Base-by-base conservation (phyloP, 1,140 invertebrate genomes). In the Paraescarpia echinospica region DNA sequence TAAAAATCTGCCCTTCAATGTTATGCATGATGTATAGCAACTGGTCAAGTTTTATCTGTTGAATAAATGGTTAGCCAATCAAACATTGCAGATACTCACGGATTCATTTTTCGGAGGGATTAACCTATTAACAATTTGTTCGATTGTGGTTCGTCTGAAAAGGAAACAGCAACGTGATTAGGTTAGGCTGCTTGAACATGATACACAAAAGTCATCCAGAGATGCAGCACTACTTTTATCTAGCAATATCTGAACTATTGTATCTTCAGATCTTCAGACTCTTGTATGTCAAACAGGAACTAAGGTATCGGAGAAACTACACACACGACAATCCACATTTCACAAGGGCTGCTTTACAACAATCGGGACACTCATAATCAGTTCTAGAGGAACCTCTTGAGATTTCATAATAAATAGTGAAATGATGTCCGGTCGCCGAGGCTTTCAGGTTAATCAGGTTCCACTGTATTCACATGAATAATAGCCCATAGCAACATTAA, bases 41-140 rank as follows among this genome's bases (percentile, higher is more conserved):
- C 27, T 31, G 27, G 59, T 77, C 59, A 31, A 77, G 8, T 77
- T 77, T 77, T 27, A 27, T 77, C 59, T 2, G 59, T 77, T 77
- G 22, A 12, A 77, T 77, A 77, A 77, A 77, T 77, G 59, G 59
- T 31, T 0, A 77, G 27, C 59, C 59, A 77, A 77, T 31, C 59
- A 77, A 77, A 27, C 9, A 31, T 77, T 22, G 59, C 59, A 77
- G 59, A 77, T 77, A 90, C 90, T 90, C 33, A 90, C 90, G 34
- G 90, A 90, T 27, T 92, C 51, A 35, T 22, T 92, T 48, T 51
- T 59, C 34, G 91, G 48, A 33, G 91, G 91, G 41, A 34, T 41
- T 92, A 92, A 92, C 48, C 91, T 35, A 92, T 92, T 92, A 34
- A 92, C 48, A 51, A 92, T 92, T 51, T 92, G 35, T 51, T 92